These are phyloP conservation scores for Lasioglossum figueresi DNA, from an alignment of 2,888 invertebrate genomes.

Conservation along the genomic window DNA sequence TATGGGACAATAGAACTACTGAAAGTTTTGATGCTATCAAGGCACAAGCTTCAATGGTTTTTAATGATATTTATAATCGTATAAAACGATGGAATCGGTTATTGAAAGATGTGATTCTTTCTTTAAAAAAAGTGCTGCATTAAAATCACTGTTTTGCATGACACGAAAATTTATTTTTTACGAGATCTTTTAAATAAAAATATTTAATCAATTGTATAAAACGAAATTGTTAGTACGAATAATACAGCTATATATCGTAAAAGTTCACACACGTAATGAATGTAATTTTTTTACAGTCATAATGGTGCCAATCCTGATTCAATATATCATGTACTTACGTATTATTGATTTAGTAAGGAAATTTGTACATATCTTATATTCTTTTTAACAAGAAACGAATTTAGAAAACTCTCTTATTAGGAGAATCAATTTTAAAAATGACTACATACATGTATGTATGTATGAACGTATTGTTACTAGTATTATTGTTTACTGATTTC, in stretches of 20 bases:
- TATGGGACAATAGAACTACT: conserved; percentile 38
- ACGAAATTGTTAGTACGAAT: conserved; percentile 17
- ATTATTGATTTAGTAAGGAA: conserved; percentile 32
- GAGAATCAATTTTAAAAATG: conserved; percentile 18
- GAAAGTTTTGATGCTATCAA: conserved; percentile 34
- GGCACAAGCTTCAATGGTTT: conserved; percentile 31
- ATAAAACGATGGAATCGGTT: conserved; percentile 26
- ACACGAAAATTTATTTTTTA: not conserved
- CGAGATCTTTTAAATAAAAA: conserved; percentile 18
- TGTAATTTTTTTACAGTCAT: conserved; percentile 52
- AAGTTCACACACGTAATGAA: conserved; percentile 33
- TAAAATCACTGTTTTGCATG: conserved; percentile 61
- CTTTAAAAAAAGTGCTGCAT: conserved; percentile 64
- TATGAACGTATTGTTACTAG: not conserved
- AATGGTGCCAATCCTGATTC: conserved; percentile 59
- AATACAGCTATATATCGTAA: conserved; percentile 19
- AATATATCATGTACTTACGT: conserved; percentile 29
- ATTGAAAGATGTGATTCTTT: conserved; percentile 20
- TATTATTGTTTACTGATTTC: not conserved
- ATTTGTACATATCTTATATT: conserved; percentile 37
- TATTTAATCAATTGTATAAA: conserved; percentile 8
- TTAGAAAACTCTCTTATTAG: conserved; percentile 9
- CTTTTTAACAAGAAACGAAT: conserved; percentile 34
- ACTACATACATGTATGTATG: conserved; percentile 4
- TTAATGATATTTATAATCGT: conserved; percentile 28